Percentiles rank a stretch among this genome's conserved stretches.
phyloP scores from a whole-genome alignment of 2,113 vertebrate genomes.

The Seriola aureovittata region DNA sequence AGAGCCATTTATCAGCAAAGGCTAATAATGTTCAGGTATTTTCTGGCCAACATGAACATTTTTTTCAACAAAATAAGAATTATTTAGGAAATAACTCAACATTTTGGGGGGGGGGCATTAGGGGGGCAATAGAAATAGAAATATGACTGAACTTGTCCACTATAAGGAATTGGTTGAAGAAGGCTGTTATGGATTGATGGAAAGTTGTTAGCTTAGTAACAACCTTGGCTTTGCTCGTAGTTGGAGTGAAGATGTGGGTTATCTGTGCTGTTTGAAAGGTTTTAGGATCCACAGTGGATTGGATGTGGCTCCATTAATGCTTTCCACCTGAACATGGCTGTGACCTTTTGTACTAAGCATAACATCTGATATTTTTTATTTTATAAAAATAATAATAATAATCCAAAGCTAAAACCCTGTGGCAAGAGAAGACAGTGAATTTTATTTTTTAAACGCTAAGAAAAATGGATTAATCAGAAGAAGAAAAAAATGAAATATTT shows the following conservation, averaged over 20 bases:
- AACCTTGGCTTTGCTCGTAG: background rate
- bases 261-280: constrained; percentile 2
- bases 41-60: background rate
- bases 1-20: background rate
- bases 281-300: background rate
- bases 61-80: background rate
- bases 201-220: background rate
- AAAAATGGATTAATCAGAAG: constrained; percentile 21
- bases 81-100: background rate
- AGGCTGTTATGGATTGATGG: background rate
- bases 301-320: background rate
- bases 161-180: background rate
- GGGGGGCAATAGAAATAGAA: no score
- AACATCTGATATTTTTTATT: constrained; percentile 18
- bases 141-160: background rate
- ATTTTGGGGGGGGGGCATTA: background rate
- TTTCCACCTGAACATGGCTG: constrained; percentile 11
- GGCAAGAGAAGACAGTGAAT: background rate
- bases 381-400: background rate
- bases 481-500: constrained; percentile 3
- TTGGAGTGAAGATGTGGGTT: background rate
- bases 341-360: constrained; percentile 43
- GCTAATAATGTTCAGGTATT: constrained; percentile 6
- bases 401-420: background rate
- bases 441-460: background rate